A percentile compares a stretch with the other conserved stretches of the same genome.
Conservation (phyloP, 2,113 vertebrate species). For the Paramormyrops kingsleyae region DNA sequence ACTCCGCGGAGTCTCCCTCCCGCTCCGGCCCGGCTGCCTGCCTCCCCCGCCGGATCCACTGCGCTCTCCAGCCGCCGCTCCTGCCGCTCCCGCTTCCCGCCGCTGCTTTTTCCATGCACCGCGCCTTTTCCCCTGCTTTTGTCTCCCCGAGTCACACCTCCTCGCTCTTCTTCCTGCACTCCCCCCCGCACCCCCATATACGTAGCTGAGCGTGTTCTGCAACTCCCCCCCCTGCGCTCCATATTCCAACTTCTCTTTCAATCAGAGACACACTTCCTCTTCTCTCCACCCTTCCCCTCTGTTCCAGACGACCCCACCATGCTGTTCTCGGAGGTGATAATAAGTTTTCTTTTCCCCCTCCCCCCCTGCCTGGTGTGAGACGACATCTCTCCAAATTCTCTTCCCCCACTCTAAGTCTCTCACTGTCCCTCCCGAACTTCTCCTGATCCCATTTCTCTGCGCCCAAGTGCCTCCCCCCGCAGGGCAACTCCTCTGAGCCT, state of each 20-base stretch:
- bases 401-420: neutral
- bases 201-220: slow-evolving; percentile 39
- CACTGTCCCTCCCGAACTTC: neutral
- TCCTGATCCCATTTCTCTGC: neutral
- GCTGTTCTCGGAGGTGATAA: slow-evolving; percentile 25
- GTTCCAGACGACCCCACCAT: slow-evolving; percentile 38
- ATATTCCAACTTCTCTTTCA: slow-evolving; percentile 50
- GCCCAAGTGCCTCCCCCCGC: neutral
- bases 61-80: neutral
- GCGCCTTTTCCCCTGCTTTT: neutral
- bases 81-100: neutral
- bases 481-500: neutral
- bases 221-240: neutral
- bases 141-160: neutral
- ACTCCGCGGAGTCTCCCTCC: slow-evolving; percentile 27
- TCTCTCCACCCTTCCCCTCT: slow-evolving; percentile 18
- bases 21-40: neutral
- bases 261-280: neutral
- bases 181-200: slow-evolving; percentile 34
- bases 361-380: slow-evolving; percentile 32
- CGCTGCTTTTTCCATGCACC: slow-evolving; percentile 6
- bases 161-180: neutral
- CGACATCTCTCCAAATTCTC: neutral
- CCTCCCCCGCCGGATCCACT: neutral
- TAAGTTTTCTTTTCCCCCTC: slow-evolving; percentile 10